A percentile compares a stretch with the other conserved stretches of the same genome.
Conservation (phyloP, 2,888 invertebrate species). For the Drosophila diplacantha region DNA sequence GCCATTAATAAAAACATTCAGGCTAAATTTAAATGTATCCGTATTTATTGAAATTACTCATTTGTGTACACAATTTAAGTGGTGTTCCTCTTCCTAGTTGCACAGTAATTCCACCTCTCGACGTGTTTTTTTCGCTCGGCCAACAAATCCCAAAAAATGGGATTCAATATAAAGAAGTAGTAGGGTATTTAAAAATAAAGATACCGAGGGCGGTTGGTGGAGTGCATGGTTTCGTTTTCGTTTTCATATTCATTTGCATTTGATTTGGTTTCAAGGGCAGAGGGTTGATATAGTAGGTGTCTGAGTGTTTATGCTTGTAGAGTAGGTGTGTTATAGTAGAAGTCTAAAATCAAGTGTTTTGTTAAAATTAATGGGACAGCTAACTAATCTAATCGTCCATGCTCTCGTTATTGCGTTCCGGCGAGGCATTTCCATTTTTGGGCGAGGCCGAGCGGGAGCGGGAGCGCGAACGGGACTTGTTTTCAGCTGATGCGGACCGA, state of each 20-base stretch:
- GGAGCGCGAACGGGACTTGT: conserved; percentile 80
- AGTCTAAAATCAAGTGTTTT: conserved; percentile 63
- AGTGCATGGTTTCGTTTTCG: conserved; percentile 11
- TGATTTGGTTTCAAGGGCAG: conserved; percentile 35
- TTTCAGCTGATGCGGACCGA: conserved; percentile 84
- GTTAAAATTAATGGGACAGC: conserved; percentile 62
- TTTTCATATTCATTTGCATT: conserved; percentile 6
- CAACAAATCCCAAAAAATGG: conserved; percentile 9
- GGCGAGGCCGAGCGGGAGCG: conserved; percentile 79
- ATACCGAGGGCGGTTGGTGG: conserved; percentile 44
- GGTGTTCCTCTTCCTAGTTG: conserved; percentile 10
- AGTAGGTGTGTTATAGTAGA: conserved; percentile 56
- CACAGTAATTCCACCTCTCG: conserved; percentile 5
- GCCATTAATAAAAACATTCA: background rate
- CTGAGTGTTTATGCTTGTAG: conserved; percentile 44
- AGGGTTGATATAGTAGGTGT: conserved; percentile 28
- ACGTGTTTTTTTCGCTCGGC: background rate
- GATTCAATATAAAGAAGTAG: conserved; percentile 43
- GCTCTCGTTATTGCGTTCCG: conserved; percentile 78
- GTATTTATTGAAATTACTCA: conserved; percentile 58
- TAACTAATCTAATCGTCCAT: conserved; percentile 78
- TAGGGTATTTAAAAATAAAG: conserved; percentile 59
- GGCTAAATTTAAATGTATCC: conserved; percentile 37
- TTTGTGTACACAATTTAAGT: conserved; percentile 38
- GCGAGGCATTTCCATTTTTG: conserved; percentile 79